Conservation (phyloP, 2,888 invertebrate species). For the Cryptophagus acutangulus region DNA sequence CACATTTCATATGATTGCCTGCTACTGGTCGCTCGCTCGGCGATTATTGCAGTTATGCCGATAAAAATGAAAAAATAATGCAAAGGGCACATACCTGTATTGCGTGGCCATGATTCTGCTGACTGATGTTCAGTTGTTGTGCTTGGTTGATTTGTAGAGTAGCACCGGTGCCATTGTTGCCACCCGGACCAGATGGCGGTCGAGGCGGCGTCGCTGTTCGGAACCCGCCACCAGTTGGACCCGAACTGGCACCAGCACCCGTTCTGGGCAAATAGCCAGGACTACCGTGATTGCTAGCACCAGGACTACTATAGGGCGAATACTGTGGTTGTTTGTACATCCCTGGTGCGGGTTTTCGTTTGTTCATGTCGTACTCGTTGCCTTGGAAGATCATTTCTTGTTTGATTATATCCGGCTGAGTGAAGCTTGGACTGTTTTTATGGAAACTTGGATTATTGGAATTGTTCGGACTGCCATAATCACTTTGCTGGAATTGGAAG, state of each 20-base stretch:
- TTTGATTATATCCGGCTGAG: conserved; percentile 51
- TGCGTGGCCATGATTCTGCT: conserved; percentile 66
- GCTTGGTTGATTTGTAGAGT: conserved; percentile 81
- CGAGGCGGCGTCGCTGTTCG: conserved; percentile 51
- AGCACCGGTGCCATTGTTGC: conserved; percentile 44
- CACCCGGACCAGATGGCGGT: conserved; percentile 51
- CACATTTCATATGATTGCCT: no score
- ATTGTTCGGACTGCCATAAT: conserved; percentile 45
- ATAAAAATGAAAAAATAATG: no score
- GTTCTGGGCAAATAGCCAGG: conserved; percentile 48
- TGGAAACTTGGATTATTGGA: conserved; percentile 45
- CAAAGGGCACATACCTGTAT: conserved; percentile 64
- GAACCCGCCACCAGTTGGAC: conserved; percentile 33
- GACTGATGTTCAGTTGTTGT: conserved; percentile 80
- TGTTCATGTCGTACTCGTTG: conserved; percentile 48
- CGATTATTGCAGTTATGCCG: no score
- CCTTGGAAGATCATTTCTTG: conserved; percentile 52
- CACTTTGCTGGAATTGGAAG: conserved; percentile 55
- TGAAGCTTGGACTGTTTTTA: conserved; percentile 36
- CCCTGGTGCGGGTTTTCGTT: conserved; percentile 43
- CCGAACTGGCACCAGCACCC: conserved; percentile 29
- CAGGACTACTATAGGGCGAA: conserved; percentile 63
- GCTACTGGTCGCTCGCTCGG: no score
- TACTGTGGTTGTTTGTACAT: conserved; percentile 59
- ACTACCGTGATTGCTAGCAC: conserved; percentile 57